phyloP scores from a whole-genome alignment of 2,113 vertebrate genomes.

The Eublepharis macularius region DNA sequence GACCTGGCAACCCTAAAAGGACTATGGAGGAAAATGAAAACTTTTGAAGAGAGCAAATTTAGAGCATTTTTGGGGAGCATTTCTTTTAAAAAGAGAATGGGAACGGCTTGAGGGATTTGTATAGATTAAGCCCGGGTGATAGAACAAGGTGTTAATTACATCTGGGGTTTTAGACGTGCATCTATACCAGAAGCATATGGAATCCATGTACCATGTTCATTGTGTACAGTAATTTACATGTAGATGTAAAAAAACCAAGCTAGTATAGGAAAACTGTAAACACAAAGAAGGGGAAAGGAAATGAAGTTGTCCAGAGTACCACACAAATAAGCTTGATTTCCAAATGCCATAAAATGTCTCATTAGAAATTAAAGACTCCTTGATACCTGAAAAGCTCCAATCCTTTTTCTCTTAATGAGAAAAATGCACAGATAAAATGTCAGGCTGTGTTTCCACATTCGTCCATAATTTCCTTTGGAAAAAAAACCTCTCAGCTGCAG shows the following conservation, averaged over 20 bases:
- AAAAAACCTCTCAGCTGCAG: neutral
- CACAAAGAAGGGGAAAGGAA: slow-evolving; percentile 19
- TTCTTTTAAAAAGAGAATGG: neutral
- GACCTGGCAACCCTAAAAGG: too few species aligned
- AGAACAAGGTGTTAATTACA: neutral
- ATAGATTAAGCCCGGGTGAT: neutral
- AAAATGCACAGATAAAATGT: slow-evolving; percentile 29
- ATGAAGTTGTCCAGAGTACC: slow-evolving; percentile 19
- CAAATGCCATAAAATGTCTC: slow-evolving; percentile 32
- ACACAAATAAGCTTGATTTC: neutral
- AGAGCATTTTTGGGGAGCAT: neutral
- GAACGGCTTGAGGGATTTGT: neutral
- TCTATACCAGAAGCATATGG: neutral
- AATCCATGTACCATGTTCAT: neutral
- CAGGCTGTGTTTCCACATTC: neutral
- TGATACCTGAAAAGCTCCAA: slow-evolving; percentile 14
- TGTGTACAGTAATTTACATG: slow-evolving; percentile 1
- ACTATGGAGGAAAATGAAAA: neutral
- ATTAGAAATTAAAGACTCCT: slow-evolving; percentile 37
- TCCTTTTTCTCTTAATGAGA: slow-evolving; percentile 24
- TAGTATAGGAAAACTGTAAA: slow-evolving; percentile 36
- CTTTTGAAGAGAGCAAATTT: neutral
- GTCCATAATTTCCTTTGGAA: neutral
- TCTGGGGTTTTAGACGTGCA: neutral
- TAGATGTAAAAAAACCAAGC: slow-evolving; percentile 36